Evolutionary conservation across 2,113 vertebrate genomes (phyloP).

Genomic region (Guaruba guarouba): DNA sequence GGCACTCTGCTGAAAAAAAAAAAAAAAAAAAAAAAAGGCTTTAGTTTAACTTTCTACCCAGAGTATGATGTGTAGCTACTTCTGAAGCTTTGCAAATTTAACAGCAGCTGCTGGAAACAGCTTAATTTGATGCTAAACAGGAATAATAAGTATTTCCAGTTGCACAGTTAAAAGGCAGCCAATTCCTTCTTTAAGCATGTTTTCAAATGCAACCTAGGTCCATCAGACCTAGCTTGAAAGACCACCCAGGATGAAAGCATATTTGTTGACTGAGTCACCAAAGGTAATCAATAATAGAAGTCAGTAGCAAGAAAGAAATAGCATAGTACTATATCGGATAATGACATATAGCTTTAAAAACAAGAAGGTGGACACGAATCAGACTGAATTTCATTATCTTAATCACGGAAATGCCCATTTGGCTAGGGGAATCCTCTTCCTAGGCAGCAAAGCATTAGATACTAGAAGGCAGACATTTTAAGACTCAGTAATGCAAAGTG

Average conservation of each 20-base stretch:
- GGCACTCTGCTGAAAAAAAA: background rate
- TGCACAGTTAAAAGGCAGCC: background rate
- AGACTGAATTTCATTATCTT: background rate
- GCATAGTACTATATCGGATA: background rate
- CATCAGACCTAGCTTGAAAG: background rate
- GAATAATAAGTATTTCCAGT: background rate
- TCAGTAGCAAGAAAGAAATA: background rate
- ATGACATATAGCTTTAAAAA: background rate
- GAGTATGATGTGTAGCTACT: background rate
- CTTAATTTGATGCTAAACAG: constrained; percentile 19
- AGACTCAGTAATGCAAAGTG: background rate
- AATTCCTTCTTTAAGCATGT: background rate
- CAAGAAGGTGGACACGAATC: background rate
- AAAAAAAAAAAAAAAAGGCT: background rate
- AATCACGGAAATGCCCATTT: background rate
- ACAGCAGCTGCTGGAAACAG: background rate
- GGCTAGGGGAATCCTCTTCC: background rate
- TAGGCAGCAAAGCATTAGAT: background rate
- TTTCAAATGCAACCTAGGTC: background rate
- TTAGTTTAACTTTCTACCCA: background rate
- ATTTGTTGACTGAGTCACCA: background rate
- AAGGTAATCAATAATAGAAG: background rate
- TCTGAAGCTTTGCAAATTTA: constrained; percentile 12
- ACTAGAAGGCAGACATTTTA: background rate
- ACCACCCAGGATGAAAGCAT: background rate